phyloP scores from a whole-genome alignment of 2,888 invertebrate species.

The Deilephila porcellus region DNA sequence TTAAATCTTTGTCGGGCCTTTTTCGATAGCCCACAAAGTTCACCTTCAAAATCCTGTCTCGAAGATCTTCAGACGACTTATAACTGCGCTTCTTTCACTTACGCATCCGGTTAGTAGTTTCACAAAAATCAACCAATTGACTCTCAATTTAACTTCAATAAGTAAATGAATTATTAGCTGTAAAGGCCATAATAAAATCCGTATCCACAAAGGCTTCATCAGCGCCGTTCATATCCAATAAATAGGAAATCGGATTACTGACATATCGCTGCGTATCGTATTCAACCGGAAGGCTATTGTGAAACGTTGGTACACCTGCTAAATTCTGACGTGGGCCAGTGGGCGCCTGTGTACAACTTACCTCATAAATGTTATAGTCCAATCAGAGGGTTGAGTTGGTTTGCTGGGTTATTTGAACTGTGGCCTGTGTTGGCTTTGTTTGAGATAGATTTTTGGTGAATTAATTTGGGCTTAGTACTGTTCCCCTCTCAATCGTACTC shows the following conservation, averaged over 20 bases:
- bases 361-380: slow-evolving; percentile 14
- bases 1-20: too few relatives aligned
- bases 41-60: too few relatives aligned
- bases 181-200: neutral
- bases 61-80: too few relatives aligned
- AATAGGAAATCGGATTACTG: slow-evolving; percentile 28
- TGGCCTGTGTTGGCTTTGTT: neutral
- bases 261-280: slow-evolving; percentile 13
- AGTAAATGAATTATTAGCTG: neutral
- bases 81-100: too few relatives aligned
- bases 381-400: slow-evolving; percentile 7
- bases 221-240: slow-evolving; percentile 20
- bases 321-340: slow-evolving; percentile 23
- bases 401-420: neutral
- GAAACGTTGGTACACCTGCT: neutral
- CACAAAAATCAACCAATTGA: too few relatives aligned
- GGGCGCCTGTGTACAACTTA: slow-evolving; percentile 10
- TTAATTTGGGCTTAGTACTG: too few relatives aligned
- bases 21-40: too few relatives aligned
- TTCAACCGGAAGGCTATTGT: slow-evolving; percentile 20
- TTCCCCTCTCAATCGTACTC: too few relatives aligned
- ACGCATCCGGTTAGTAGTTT: too few relatives aligned
- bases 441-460: neutral
- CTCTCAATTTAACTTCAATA: neutral
- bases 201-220: slow-evolving; percentile 20